A percentile compares a stretch with the other conserved stretches of the same genome.
Evolutionary conservation across 2,797 vertebrate species (phyloP).

Genomic region (Phrynocephalus vlangalii): DNA sequence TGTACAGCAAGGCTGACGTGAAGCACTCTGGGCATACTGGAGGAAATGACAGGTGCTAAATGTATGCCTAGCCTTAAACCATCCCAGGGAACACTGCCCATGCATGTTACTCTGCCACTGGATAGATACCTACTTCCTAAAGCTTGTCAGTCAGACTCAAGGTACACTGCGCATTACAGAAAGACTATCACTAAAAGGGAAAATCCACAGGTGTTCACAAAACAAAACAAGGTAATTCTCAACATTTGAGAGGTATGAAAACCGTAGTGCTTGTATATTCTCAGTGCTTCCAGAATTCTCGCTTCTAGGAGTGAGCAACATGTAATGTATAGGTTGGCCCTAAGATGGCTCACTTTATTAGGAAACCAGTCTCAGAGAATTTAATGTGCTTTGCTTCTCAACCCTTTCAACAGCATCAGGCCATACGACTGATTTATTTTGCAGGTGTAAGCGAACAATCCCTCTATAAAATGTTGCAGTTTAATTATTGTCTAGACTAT

Average conservation of each 20-base stretch:
- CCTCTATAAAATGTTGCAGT: neutral
- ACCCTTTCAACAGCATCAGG: neutral
- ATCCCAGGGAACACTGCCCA: too few relatives aligned
- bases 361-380: neutral
- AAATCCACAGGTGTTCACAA: neutral
- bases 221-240: neutral
- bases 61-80: neutral
- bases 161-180: neutral
- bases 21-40: neutral
- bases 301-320: too few relatives aligned
- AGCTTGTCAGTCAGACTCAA: too few relatives aligned
- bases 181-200: neutral
- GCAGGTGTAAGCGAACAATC: slow-evolving; percentile 12
- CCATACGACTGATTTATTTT: neutral
- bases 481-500: slow-evolving; percentile 8
- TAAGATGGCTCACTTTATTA: neutral
- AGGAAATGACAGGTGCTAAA: neutral
- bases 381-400: neutral
- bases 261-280: too few relatives aligned
- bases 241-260: too few relatives aligned
- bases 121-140: too few relatives aligned
- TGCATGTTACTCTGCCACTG: neutral
- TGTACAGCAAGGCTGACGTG: too few relatives aligned
- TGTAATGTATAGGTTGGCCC: too few relatives aligned
- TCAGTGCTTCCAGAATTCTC: too few relatives aligned